These are phyloP conservation scores for Bergia puertoricense DNA, from an alignment of 92 coral and sea anemone genomes.

Conservation along the genomic window DNA sequence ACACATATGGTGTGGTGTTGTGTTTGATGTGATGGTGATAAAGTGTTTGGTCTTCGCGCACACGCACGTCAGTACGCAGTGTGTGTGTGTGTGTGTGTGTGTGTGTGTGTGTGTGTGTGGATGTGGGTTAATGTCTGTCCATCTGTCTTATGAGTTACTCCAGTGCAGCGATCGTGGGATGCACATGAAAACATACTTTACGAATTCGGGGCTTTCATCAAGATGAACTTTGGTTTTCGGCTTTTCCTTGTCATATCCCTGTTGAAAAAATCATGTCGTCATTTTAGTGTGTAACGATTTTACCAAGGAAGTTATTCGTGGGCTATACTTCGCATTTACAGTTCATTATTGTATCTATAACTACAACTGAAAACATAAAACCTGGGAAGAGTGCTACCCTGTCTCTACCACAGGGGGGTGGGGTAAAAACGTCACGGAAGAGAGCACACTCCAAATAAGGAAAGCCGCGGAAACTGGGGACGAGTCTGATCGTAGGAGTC, in stretches of 20 bases:
- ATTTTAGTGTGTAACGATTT: background rate
- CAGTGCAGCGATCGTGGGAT: background rate
- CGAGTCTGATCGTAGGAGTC: no score
- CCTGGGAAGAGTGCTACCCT: background rate
- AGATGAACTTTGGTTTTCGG: slow-evolving; percentile 82
- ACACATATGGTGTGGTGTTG: no score
- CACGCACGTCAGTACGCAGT: no score
- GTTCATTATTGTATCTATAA: no score
- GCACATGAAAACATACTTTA: slow-evolving; percentile 56
- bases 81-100: no score
- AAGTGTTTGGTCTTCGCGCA: no score
- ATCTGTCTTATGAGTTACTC: background rate
- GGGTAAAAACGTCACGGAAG: no score
- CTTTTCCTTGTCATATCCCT: slow-evolving; percentile 90
- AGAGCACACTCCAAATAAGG: no score
- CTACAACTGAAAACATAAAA: no score
- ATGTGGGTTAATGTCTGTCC: background rate
- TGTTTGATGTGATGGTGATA: no score
- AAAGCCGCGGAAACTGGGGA: no score
- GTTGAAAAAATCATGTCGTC: slow-evolving; percentile 3
- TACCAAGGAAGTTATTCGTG: background rate
- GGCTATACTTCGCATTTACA: no score
- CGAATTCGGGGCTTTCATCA: slow-evolving; percentile 66
- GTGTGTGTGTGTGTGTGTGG: background rate
- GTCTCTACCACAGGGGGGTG: background rate